Evolutionary conservation across 30 jellyfish, hydroid and myxozoan genomes (phyloP).

Genomic region (Catostylus mosaicus): DNA sequence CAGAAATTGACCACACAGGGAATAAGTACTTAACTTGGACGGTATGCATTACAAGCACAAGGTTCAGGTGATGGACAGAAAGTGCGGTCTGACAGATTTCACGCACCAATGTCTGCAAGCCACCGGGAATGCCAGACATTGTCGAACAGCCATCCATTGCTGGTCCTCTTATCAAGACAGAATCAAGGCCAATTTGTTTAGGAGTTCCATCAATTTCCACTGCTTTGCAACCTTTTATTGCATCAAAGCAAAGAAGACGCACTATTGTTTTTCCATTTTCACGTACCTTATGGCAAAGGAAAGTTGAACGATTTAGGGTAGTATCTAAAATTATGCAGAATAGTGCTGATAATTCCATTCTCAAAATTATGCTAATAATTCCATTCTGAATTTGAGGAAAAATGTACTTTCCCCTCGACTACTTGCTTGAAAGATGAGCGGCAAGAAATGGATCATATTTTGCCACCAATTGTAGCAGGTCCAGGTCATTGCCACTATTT

Average conservation of each 20-base stretch:
- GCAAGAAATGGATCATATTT: constrained; percentile 46
- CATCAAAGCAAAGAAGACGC: constrained; percentile 40
- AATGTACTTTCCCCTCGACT: constrained; percentile 60
- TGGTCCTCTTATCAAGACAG: constrained; percentile 42
- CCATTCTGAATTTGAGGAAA: constrained; percentile 66
- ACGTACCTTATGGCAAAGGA: constrained; percentile 27
- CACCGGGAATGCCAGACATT: constrained; percentile 45
- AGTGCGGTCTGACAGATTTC: constrained; percentile 36
- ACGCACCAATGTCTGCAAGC: constrained; percentile 42
- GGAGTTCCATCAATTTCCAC: constrained; percentile 37
- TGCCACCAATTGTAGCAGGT: constrained; percentile 54
- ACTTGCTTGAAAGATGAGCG: constrained; percentile 63
- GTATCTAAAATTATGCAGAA: constrained; percentile 61
- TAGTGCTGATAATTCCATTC: constrained; percentile 21
- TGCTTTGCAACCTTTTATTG: constrained; percentile 40
- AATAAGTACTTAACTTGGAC: constrained; percentile 22
- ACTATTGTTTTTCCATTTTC: constrained; percentile 29
- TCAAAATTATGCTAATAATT: constrained; percentile 29
- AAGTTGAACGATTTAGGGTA: constrained; percentile 57
- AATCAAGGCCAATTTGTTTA: constrained; percentile 39
- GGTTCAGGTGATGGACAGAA: constrained; percentile 51
- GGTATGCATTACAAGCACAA: constrained; percentile 35
- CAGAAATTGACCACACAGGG: constrained; percentile 14
- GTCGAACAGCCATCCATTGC: constrained; percentile 48
- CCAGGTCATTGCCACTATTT: constrained; percentile 67